Evolutionary conservation across 2,888 invertebrate genomes (phyloP), one percentile per base, ranked within the genome.

Genomic region (Spodoptera littoralis): DNA sequence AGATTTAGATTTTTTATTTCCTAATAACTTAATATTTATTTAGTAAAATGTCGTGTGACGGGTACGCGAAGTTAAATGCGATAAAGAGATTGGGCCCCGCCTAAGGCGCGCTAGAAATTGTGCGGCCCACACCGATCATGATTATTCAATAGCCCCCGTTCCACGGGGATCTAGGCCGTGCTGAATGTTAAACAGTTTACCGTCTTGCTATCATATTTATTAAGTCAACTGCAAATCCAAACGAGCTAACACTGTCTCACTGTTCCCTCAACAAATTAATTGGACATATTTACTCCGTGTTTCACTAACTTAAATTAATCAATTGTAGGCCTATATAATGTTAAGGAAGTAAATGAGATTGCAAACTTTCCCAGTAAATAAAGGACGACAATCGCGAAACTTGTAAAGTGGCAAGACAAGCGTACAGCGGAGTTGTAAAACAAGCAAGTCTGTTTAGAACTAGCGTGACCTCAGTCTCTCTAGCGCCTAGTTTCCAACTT

Each of bases 61-160:
- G 70, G 68, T 57, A 63, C 65, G 44, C 45, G 54, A 63, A 70
- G 65, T 65, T 60, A 68, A 80, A 80, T 81, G 67, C 69, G 79
- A 81, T 84, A 82, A 83, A 81, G 82, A 79, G 81, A 80, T 70
- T 74, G 79, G 77, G 76, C 78, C 76, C 62, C 72, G 74, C 60
- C 68, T 66, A 70, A 75, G 74, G 70, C 77, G 72, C 79, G 77
- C 75, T 82, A 82, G 85, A 85, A 85, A 87, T 86, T 84, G 86
- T 75, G 77, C 90, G 80, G 85, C 90, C 90, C 88, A 90, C 91
- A 84, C 87, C 83, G 80, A 86, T 88, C 90, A 91, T 92, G 92
- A 92, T 92, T 93, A 93, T 93, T 93, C 92, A 93, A 91, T 91
- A 90, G 87, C 84, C 76, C 76, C 79, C 86, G 85, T 86, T 85